phyloP scores from a whole-genome alignment of 2,888 invertebrate genomes.

The Dicyrtomina minuta region DNA sequence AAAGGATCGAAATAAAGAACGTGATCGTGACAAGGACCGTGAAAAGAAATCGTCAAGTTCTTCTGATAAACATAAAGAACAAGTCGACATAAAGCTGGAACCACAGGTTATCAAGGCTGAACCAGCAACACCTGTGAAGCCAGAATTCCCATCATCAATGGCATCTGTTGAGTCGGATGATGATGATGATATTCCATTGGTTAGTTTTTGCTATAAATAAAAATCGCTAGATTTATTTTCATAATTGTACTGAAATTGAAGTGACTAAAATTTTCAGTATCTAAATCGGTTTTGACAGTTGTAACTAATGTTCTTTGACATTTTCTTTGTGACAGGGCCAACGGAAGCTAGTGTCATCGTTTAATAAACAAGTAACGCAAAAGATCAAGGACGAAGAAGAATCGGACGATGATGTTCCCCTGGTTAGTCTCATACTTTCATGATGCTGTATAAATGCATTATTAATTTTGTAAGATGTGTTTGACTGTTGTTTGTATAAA shows the following conservation, averaged over 20 bases:
- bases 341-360: constrained; percentile 53
- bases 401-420: constrained; percentile 44
- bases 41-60: constrained; percentile 28
- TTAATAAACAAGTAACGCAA: constrained; percentile 58
- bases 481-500: no score
- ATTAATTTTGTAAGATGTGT: no score
- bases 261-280: no score
- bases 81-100: constrained; percentile 39
- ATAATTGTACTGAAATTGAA: background rate
- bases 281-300: background rate
- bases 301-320: constrained; percentile 10
- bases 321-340: constrained; percentile 52
- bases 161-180: constrained; percentile 64
- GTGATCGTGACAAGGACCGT: constrained; percentile 55
- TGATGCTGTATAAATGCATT: no score
- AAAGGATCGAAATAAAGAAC: constrained; percentile 54
- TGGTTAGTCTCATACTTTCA: constrained; percentile 41
- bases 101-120: constrained; percentile 27
- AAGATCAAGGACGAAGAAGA: constrained; percentile 26
- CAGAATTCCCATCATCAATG: constrained; percentile 7
- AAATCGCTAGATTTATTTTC: background rate
- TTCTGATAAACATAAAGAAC: constrained; percentile 1
- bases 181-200: constrained; percentile 69
- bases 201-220: constrained; percentile 57
- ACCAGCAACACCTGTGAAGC: constrained; percentile 10